Conservation (phyloP, 2,888 invertebrate species). For the Homarus gammarus region DNA sequence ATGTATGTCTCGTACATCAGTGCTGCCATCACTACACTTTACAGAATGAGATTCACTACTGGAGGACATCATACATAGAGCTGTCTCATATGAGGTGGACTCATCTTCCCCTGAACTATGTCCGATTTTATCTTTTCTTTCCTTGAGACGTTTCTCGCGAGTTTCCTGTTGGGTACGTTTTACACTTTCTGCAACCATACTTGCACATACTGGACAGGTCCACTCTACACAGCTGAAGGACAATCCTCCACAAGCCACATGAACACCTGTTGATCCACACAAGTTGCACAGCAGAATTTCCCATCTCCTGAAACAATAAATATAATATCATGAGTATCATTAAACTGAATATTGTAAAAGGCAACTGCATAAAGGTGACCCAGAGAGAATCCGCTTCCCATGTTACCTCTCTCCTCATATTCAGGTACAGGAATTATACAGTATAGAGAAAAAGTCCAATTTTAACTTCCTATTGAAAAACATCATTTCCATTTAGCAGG, state of each 20-base stretch:
- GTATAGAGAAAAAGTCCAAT: too few species aligned
- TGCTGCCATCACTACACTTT: background rate
- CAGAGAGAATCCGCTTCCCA: too few species aligned
- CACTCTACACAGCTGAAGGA: constrained; percentile 45
- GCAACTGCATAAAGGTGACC: too few species aligned
- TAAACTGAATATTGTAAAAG: too few species aligned
- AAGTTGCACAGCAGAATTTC: constrained; percentile 63
- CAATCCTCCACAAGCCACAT: constrained; percentile 53
- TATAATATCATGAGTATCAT: too few species aligned
- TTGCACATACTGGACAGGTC: constrained; percentile 56
- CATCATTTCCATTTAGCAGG: too few species aligned
- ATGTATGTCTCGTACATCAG: background rate
- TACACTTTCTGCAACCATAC: constrained; percentile 44
- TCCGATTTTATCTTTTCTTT: constrained; percentile 20
- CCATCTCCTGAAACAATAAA: constrained; percentile 58
- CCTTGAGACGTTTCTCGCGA: constrained; percentile 1
- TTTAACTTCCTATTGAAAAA: too few species aligned
- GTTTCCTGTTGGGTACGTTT: constrained; percentile 35
- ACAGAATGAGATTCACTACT: background rate
- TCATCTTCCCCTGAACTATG: background rate
- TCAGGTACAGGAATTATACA: too few species aligned
- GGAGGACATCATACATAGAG: background rate
- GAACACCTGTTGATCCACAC: constrained; percentile 69
- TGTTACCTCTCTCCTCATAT: too few species aligned
- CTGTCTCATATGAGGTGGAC: background rate